Conservation (phyloP, 92 coral and sea anemone genomes). For the Galaxea fascicularis region DNA sequence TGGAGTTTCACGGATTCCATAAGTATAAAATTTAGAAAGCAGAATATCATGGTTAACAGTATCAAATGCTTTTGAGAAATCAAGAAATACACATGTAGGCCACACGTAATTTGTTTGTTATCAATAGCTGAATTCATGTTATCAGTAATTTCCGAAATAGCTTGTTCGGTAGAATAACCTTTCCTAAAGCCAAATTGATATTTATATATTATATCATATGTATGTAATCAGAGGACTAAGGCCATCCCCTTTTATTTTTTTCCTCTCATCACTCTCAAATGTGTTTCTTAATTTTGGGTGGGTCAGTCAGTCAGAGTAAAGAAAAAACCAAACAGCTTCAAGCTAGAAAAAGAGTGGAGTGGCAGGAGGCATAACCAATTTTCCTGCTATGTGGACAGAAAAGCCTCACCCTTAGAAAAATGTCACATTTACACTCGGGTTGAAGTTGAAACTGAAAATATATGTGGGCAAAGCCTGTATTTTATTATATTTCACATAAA, state of each 20-base stretch:
- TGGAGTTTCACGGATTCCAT: neutral
- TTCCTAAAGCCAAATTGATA: no score
- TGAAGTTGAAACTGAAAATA: neutral
- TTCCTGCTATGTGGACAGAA: constrained; percentile 1
- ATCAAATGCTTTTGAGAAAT: neutral
- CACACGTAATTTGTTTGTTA: no score
- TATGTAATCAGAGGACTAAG: constrained; percentile 2
- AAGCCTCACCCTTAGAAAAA: neutral
- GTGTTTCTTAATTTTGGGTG: neutral
- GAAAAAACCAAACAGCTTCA: neutral
- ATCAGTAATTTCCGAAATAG: no score
- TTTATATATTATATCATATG: no score
- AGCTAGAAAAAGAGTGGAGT: neutral
- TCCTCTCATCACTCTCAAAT: neutral
- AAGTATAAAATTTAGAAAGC: no score
- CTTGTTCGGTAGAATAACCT: no score
- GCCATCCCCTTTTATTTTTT: neutral
- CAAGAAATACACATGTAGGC: no score
- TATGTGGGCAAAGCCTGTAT: neutral
- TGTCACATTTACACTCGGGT: neutral
- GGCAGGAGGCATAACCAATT: neutral
- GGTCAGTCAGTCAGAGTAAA: neutral
- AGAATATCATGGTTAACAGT: no score
- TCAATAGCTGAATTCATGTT: no score
- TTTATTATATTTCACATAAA: constrained; percentile 1